These are phyloP conservation scores for Saguinus imperator DNA, from an alignment of 2,113 vertebrate genomes.

Conservation along the genomic window DNA sequence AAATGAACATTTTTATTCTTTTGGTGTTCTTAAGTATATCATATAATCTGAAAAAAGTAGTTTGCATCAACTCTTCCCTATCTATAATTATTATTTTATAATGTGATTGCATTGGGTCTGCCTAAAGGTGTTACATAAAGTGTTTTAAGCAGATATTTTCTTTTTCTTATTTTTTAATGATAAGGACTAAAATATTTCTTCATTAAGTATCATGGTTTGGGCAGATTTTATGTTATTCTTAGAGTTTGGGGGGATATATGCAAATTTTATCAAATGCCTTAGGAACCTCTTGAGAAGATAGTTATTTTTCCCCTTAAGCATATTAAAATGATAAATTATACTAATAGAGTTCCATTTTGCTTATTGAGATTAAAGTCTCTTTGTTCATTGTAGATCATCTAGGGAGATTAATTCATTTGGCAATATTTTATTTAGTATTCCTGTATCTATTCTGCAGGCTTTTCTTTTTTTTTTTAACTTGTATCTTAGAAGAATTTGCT, in stretches of 20 bases:
- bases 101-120: not conserved
- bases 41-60: not conserved
- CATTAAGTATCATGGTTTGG: not conserved
- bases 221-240: not conserved
- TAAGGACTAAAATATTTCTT: not conserved
- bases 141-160: not conserved
- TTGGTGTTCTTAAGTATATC: not conserved
- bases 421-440: constrained; percentile 39
- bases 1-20: constrained; percentile 6
- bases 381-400: constrained; percentile 23
- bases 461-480: not conserved
- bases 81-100: not conserved
- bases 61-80: not conserved
- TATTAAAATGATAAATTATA: constrained; percentile 51
- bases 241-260: not conserved
- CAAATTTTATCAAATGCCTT: not conserved
- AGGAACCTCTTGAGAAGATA: not conserved
- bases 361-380: constrained; percentile 59
- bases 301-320: not conserved
- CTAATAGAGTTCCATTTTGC: not conserved
- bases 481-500: not conserved
- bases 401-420: constrained; percentile 37
- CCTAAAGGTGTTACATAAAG: not conserved
- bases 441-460: not conserved
- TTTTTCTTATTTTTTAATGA: constrained; percentile 22